These are phyloP conservation scores for Zoanthus solanderi DNA, from an alignment of 92 coral and sea anemone species.

Conservation along the genomic window DNA sequence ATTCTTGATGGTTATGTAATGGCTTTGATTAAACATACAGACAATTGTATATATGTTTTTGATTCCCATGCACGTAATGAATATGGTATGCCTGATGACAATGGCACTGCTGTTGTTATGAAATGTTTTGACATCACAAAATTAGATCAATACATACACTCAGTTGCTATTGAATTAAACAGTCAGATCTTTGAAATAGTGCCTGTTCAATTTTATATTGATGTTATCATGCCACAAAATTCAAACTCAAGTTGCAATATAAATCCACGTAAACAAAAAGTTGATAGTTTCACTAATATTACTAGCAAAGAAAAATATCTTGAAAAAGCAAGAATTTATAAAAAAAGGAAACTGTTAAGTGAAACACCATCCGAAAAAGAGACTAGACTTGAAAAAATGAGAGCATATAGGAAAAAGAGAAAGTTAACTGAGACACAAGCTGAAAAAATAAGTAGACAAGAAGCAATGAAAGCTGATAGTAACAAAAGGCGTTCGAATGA, in stretches of 20 bases:
- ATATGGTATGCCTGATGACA: neutral
- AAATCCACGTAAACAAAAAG: neutral
- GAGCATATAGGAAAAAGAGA: neutral
- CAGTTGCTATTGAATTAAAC: neutral
- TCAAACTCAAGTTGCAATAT: no score
- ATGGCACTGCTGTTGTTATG: neutral
- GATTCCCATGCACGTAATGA: neutral
- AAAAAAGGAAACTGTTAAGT: no score
- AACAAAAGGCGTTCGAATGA: no score
- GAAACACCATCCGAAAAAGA: no score
- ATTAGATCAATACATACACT: neutral
- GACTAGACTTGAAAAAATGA: no score
- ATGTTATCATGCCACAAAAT: neutral
- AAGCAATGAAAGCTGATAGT: neutral
- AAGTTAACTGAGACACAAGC: neutral
- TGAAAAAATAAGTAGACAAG: neutral
- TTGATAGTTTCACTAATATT: no score
- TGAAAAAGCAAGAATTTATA: no score
- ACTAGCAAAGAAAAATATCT: no score
- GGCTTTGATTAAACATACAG: constrained; percentile 62
- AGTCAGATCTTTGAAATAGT: neutral
- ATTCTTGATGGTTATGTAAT: neutral
- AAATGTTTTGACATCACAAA: neutral
- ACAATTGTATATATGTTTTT: constrained; percentile 43
- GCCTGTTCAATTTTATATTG: neutral